Evolutionary conservation across 1,140 invertebrate genomes (phyloP), one percentile per base, ranked within the genome.

Genomic region (Matsumurasca onukii): DNA sequence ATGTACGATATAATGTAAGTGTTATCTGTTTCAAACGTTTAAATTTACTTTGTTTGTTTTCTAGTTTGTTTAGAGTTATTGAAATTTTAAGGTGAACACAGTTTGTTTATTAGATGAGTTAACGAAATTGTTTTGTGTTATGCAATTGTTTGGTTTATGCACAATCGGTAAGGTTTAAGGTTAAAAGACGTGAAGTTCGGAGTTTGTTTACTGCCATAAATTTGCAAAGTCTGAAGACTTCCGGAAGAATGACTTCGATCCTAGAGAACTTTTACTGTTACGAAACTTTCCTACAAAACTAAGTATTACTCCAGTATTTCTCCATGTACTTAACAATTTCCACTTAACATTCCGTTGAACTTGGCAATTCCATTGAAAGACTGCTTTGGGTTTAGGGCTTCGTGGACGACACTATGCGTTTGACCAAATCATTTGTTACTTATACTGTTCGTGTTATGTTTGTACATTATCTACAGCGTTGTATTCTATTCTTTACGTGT

Each of bases 401-500:
- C 24, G 30, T 63, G 22, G 34, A 29, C 22, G 17, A 63, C 31
- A 20, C 22, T 9, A 5, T 12, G 9, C 5, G 9, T 55, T 55
- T 31, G 22, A 34, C 20, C 20, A 13, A 1, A 48, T 34, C 1
- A 31, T 65, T 65, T 65, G 62, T 65, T 65, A 67, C 65, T 27
- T 51, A 57, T 22, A 24, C 34, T 34, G 52, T 68, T 68, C 61
- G 57, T 68, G 25, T 39, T 2, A 31, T 29, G 52, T 68, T 61
- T 68, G 52, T 57, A 68, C 27, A 61, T 68, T 57, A 31, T 29
- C 51, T 67, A 34, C 31, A 34, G 22, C 45, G 39, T 29, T 27
- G 51, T 66, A 66, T 66, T 66, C 25, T 66, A 66, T 66, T 25
- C n/a, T 66, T 51, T 51, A 67, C 49, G 66, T 68, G 52, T 61